phyloP scores from a whole-genome alignment of 2,797 vertebrate species.

The Sternarchorhynchus goeldii region DNA sequence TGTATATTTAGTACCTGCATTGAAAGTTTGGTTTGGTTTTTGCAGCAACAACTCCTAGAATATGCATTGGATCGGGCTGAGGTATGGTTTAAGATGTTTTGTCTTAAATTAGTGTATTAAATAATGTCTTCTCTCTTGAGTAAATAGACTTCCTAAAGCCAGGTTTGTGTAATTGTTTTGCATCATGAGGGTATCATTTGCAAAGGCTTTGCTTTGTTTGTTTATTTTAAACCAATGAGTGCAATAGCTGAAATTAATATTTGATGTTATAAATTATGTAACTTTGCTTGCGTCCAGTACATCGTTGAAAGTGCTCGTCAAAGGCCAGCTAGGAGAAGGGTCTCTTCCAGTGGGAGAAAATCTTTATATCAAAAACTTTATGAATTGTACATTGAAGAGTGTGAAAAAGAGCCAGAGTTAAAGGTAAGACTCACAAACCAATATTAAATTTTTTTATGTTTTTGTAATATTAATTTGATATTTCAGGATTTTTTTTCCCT shows the following conservation, averaged over 20 bases:
- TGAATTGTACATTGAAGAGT: conserved; percentile 97
- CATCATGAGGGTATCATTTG: background rate
- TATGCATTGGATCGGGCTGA: conserved; percentile 98
- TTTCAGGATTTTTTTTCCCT: no score
- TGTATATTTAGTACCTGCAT: conserved; percentile 21
- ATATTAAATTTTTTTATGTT: no score
- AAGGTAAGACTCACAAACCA: conserved; percentile 78
- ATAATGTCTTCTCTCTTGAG: background rate
- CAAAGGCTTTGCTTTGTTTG: background rate
- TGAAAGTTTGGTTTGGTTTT: conserved; percentile 45
- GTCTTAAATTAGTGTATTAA: background rate
- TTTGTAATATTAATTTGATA: background rate
- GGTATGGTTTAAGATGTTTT: conserved; percentile 73
- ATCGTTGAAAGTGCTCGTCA: conserved; percentile 98
- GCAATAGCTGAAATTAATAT: background rate
- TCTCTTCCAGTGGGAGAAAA: conserved; percentile 85
- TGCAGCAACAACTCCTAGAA: conserved; percentile 96
- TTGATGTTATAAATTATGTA: background rate
- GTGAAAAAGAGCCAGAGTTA: conserved; percentile 98
- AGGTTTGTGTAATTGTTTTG: background rate
- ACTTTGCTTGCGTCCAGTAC: conserved; percentile 76
- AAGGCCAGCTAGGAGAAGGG: conserved; percentile 90
- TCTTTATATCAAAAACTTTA: conserved; percentile 98
- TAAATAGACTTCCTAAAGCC: background rate
- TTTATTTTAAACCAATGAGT: no score